Evolutionary conservation across 1,140 invertebrate species (phyloP), one percentile per base, ranked within the genome.

Genomic region (Acromyrmex heyeri): DNA sequence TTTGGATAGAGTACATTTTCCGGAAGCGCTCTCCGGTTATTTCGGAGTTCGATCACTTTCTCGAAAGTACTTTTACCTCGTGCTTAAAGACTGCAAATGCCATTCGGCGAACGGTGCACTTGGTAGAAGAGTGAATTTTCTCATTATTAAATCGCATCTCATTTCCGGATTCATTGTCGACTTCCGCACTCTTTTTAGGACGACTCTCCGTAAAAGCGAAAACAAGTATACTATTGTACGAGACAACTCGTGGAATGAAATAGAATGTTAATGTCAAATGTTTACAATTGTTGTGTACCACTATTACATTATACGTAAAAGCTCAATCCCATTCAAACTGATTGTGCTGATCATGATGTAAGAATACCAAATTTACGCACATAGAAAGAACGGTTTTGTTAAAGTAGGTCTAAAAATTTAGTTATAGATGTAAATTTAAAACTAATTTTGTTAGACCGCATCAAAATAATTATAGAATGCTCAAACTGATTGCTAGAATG

Each of bases 101-200:
- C 44, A 62, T 61, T 75, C 55, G 79, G n/a, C 12, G 53, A 34
- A 73, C n/a, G 69, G 27, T 67, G 67, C 16, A 12, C 64, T 81
- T 7, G 64, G 65, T 14, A 77, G 69, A 83, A 61, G 44, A 83
- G 64, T 70, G 55, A 83, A 62, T 61, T 82, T 83, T 8, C 79
- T 73, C 48, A 75, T 82, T 82, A 82, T 83, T 61, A 83, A 83
- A 75, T 59, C 79, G 55, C 79, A 27, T 75, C 79, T 83, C 73
- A 83, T 75, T 72, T 83, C 57, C 59, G 44, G 69, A 73, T 50
- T 24, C 24, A 24, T 24, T 61, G 79, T 57, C n/a, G 67, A 30
- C 78, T 82, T 34, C 10, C 21, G 4, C 18, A 10, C n/a, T 53
- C 48, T 6, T 12, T 21, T 38, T n/a, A 18, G 8, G 14, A 6